A percentile compares a stretch with the other conserved stretches of the same genome.
Evolutionary conservation across 2,797 vertebrate genomes (phyloP).

Genomic region (Halcyon chelicuti): DNA sequence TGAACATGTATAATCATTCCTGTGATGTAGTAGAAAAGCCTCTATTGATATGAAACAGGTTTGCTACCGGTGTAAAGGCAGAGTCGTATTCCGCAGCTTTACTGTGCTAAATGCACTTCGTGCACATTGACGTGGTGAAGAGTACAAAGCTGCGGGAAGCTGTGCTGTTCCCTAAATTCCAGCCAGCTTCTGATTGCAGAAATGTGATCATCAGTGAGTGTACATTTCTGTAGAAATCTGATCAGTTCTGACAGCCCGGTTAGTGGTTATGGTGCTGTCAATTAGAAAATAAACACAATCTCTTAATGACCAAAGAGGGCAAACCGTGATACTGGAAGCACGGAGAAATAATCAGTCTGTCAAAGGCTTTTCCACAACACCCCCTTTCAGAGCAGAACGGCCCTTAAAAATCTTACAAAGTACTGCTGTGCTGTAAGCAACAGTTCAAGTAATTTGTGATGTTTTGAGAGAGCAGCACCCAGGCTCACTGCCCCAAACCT

Average conservation of each 20-base stretch:
- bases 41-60: not conserved
- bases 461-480: not conserved
- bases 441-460: not conserved
- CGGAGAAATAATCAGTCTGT: not conserved
- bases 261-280: not conserved
- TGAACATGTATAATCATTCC: not conserved
- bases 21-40: not conserved
- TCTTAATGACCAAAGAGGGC: not conserved
- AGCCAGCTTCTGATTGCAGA: not conserved
- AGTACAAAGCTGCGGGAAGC: not conserved
- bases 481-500: accelerated
- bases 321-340: not conserved
- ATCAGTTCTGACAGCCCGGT: not conserved
- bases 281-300: constrained; percentile 13
- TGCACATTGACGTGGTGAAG: not conserved
- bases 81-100: not conserved
- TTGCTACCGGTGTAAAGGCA: not conserved
- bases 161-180: not conserved
- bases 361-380: not conserved
- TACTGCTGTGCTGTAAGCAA: not conserved
- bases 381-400: not conserved
- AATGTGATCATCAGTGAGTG: not conserved
- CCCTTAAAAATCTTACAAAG: not conserved
- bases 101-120: not conserved
- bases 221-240: not conserved